Conservation (phyloP, 2,113 vertebrate species). For the Hydrolagus affinis region DNA sequence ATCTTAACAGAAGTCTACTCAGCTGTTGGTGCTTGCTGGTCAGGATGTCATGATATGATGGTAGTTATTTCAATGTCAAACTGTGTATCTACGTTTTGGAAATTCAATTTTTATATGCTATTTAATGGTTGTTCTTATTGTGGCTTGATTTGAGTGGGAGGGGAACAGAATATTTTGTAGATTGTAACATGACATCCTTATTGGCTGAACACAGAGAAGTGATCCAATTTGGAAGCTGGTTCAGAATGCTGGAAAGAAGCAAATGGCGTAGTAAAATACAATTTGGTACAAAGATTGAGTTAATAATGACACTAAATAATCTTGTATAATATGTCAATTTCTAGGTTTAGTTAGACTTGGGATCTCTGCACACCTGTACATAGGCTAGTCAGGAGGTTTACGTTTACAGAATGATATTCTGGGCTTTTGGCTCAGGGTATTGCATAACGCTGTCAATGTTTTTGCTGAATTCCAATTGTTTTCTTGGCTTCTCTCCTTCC, state of each 20-base stretch:
- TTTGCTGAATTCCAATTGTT: constrained; percentile 99
- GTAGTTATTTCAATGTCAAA: too few relatives aligned
- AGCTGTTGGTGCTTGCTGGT: constrained; percentile 31
- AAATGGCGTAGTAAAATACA: constrained; percentile 19
- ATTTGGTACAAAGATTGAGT: constrained; percentile 19
- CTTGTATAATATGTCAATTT: constrained; percentile 15
- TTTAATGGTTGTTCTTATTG: too few relatives aligned
- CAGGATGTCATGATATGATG: constrained; percentile 28
- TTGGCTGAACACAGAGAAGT: constrained; percentile 28
- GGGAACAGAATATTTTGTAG: constrained; percentile 20
- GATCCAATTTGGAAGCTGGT: constrained; percentile 28
- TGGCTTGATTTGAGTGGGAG: background rate
- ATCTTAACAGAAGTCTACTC: constrained; percentile 27
- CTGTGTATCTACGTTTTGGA: too few relatives aligned
- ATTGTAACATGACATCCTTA: constrained; percentile 32
- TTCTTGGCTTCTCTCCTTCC: constrained; percentile 99
- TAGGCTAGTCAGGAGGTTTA: constrained; percentile 65
- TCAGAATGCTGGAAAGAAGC: constrained; percentile 12
- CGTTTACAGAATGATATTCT: constrained; percentile 76
- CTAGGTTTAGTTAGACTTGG: constrained; percentile 39
- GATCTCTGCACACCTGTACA: constrained; percentile 93
- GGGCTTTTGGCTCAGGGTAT: constrained; percentile 83
- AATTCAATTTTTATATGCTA: too few relatives aligned
- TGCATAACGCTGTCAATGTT: constrained; percentile 84
- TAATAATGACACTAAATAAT: constrained; percentile 27